Percentiles rank a stretch among this genome's conserved stretches.
Conservation (phyloP, 2,888 invertebrate species). For the Anoplius nigerrimus region DNA sequence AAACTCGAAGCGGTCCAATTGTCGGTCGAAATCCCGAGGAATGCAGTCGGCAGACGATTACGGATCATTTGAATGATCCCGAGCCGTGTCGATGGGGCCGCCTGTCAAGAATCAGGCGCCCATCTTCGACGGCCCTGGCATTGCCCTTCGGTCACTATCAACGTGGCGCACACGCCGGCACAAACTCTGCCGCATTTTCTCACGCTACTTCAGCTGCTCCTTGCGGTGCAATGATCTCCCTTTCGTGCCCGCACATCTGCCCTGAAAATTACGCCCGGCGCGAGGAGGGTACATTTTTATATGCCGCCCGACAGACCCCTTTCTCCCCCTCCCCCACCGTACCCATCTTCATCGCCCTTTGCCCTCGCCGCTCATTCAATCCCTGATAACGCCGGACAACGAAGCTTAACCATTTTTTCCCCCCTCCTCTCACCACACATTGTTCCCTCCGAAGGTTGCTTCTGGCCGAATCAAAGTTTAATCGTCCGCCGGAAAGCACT, state of each 20-base stretch:
- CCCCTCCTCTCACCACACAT: conserved; percentile 1
- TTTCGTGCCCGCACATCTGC: conserved; percentile 53
- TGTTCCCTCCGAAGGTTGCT: neutral
- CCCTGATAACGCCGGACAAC: neutral
- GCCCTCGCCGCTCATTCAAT: neutral
- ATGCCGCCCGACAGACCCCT: neutral
- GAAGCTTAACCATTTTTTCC: neutral
- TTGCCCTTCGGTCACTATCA: conserved; percentile 47
- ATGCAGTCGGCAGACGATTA: too few relatives aligned
- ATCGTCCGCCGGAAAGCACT: too few relatives aligned
- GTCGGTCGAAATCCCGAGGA: too few relatives aligned
- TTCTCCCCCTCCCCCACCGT: neutral
- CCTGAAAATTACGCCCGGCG: conserved; percentile 49
- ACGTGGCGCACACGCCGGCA: conserved; percentile 31
- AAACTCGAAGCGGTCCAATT: too few relatives aligned
- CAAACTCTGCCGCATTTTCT: conserved; percentile 51
- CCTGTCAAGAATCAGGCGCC: neutral
- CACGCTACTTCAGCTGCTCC: conserved; percentile 61
- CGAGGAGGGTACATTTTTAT: conserved; percentile 17
- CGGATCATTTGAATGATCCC: too few relatives aligned
- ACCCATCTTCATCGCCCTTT: neutral
- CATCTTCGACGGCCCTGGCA: conserved; percentile 46
- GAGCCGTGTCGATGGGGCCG: too few relatives aligned
- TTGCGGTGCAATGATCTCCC: conserved; percentile 56
- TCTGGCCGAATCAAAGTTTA: neutral